Conservation (phyloP, 2,113 vertebrate genomes). For the Nerophis lumbriciformis region DNA sequence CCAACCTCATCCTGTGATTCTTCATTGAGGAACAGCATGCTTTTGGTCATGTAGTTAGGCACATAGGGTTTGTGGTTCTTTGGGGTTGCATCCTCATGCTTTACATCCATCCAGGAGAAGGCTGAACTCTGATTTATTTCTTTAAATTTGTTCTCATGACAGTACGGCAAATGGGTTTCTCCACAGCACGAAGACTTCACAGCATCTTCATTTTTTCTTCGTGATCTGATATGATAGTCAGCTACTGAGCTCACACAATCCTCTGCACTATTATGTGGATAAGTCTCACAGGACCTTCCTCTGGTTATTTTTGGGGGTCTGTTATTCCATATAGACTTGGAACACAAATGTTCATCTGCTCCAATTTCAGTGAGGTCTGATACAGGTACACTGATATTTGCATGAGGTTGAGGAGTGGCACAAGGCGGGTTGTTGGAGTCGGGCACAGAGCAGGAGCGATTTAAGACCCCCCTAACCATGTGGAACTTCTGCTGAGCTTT, state of each 20-base stretch:
- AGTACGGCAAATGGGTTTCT: constrained; percentile 4
- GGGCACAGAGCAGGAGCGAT: constrained; percentile 74
- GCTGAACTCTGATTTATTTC: constrained; percentile 8
- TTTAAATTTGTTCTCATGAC: constrained; percentile 4
- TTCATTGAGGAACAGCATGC: constrained; percentile 71
- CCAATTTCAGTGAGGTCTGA: constrained; percentile 71
- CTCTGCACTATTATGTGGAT: constrained; percentile 21
- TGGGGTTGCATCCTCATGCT: constrained; percentile 25
- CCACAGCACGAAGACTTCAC: not conserved
- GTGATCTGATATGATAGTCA: not conserved
- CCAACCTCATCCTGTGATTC: constrained; percentile 73
- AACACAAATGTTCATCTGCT: constrained; percentile 45
- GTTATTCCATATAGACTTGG: constrained; percentile 45
- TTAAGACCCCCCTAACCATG: constrained; percentile 58
- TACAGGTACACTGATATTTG: constrained; percentile 63
- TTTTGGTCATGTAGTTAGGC: constrained; percentile 70
- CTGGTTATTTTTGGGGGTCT: constrained; percentile 40
- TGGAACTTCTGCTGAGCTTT: constrained; percentile 54
- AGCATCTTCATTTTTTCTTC: constrained; percentile 7
- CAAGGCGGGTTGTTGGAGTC: constrained; percentile 73
- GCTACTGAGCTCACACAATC: constrained; percentile 5
- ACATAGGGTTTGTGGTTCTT: constrained; percentile 39
- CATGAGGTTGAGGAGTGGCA: constrained; percentile 44
- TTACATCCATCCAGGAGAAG: constrained; percentile 22
- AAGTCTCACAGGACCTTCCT: constrained; percentile 47